Evolutionary conservation across 2,888 invertebrate genomes (phyloP).

Genomic region (Pandemis corylana): DNA sequence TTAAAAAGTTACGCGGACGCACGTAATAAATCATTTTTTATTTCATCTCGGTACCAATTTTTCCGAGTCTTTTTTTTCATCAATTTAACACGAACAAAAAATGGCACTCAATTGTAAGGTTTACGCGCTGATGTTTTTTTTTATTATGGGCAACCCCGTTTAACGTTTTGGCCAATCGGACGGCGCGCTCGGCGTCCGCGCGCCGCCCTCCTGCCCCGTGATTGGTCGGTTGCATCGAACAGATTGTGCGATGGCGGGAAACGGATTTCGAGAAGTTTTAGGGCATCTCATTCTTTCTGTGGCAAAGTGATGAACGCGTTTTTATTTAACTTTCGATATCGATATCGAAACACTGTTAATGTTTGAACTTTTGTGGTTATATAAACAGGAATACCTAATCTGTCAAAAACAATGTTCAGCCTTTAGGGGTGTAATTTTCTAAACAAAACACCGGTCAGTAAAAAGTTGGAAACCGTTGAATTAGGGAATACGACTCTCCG

Average conservation of each 20-base stretch:
- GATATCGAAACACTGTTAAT: constrained; percentile 6
- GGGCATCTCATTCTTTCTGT: constrained; percentile 81
- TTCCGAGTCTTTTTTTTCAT: constrained; percentile 80
- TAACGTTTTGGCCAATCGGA: constrained; percentile 76
- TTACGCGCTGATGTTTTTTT: constrained; percentile 70
- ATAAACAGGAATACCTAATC: background rate
- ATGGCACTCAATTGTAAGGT: constrained; percentile 82
- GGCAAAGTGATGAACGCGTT: constrained; percentile 52
- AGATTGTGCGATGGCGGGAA: constrained; percentile 83
- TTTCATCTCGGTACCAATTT: constrained; percentile 79
- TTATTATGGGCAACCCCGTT: constrained; percentile 79
- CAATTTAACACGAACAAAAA: constrained; percentile 83
- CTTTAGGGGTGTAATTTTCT: too few species aligned
- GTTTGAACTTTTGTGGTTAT: background rate
- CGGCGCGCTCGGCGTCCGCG: constrained; percentile 59
- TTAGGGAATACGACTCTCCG: too few species aligned
- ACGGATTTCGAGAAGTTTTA: constrained; percentile 74
- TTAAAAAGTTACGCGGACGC: constrained; percentile 79
- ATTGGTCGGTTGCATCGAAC: constrained; percentile 72
- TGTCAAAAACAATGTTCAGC: too few species aligned
- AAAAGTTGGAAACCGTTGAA: too few species aligned
- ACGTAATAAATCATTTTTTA: constrained; percentile 83
- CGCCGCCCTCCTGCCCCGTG: constrained; percentile 71
- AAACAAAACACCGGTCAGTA: too few species aligned
- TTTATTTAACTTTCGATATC: constrained; percentile 8